Conservation (phyloP, 2,113 vertebrate genomes). For the Entomyzon cyanotis region DNA sequence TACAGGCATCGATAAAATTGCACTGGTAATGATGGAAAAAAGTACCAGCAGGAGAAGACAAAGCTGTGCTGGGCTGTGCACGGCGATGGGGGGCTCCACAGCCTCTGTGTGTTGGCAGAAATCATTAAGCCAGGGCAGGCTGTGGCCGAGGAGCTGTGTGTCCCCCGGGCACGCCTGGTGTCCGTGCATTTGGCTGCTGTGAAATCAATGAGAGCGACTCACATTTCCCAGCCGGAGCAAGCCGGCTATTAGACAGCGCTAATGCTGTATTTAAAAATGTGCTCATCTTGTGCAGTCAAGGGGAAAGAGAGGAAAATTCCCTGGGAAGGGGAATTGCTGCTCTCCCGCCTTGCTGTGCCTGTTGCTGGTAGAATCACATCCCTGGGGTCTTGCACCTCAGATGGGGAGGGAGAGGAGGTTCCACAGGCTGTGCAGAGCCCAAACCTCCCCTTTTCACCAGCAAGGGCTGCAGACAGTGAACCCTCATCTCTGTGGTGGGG, state of each 20-base stretch:
- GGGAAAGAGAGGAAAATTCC: neutral
- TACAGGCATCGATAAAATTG: neutral
- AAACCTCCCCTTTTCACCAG: neutral
- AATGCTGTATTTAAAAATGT: neutral
- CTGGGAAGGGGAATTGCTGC: neutral
- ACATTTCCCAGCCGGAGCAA: neutral
- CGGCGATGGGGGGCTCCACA: neutral
- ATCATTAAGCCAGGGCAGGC: neutral
- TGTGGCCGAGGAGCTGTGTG: neutral
- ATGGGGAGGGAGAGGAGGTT: fast-evolving
- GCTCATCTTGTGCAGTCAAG: neutral
- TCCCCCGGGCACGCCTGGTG: neutral
- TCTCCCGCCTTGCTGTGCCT: fast-evolving
- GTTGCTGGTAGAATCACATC: neutral
- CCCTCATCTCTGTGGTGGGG: fast-evolving
- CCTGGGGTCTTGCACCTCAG: fast-evolving
- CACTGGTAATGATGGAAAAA: neutral
- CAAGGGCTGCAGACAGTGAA: neutral
- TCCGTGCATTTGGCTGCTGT: neutral
- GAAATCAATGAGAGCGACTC: neutral
- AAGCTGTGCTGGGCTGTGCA: neutral
- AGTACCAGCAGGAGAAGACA: neutral
- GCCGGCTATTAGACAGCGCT: neutral
- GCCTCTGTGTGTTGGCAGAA: neutral
- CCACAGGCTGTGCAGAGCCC: fast-evolving